A percentile compares a stretch with the other conserved stretches of the same genome.
phyloP scores from a whole-genome alignment of 2,797 vertebrate species.

The Oceanodroma leucorhoa region DNA sequence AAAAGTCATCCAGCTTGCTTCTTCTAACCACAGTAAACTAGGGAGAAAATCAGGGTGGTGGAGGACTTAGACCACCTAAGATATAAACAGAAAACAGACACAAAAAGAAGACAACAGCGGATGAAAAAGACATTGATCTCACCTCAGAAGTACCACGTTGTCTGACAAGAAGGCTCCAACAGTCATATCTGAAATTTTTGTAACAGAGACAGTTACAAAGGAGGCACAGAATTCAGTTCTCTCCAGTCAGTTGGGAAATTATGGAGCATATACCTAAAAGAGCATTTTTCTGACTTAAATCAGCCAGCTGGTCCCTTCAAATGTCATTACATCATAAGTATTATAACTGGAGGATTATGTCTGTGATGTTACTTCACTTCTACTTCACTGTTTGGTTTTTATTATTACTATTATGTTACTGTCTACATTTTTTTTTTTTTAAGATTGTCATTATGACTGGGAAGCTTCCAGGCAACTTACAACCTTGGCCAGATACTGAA shows the following conservation, averaged over 20 bases:
- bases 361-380: neutral
- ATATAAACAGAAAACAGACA: neutral
- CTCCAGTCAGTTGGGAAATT: neutral
- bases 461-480: neutral
- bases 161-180: constrained; percentile 95
- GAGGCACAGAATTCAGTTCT: neutral
- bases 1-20: neutral
- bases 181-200: constrained; percentile 87
- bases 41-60: neutral
- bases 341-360: neutral
- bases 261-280: neutral
- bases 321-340: neutral
- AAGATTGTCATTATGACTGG: neutral
- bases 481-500: neutral
- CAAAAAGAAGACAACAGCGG: neutral
- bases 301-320: neutral
- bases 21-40: neutral
- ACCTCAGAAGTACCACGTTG: constrained; percentile 93
- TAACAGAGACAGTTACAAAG: neutral
- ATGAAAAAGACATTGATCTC: constrained; percentile 55
- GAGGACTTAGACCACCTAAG: neutral
- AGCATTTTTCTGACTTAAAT: neutral
- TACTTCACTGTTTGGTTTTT: neutral
- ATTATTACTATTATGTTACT: neutral
- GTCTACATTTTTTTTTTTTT: neutral